Conservation (phyloP, 2,888 invertebrate genomes). For the Nemotelus nigrinus region DNA sequence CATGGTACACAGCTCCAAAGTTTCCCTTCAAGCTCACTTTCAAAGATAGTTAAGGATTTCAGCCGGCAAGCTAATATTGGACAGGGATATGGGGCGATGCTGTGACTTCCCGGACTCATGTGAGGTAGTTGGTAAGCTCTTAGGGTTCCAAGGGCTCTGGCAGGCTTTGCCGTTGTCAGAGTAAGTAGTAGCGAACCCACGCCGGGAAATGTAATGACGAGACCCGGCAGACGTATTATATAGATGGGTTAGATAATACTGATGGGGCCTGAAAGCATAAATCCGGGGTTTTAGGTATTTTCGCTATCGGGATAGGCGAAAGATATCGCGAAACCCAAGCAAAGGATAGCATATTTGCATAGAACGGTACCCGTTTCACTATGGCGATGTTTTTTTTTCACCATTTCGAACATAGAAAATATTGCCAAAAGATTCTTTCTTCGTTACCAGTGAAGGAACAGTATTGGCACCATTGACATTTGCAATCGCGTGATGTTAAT, state of each 20-base stretch:
- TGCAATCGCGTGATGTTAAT: too few species aligned
- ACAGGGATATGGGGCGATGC: background rate
- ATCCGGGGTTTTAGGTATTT: conserved; percentile 48
- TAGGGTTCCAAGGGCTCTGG: background rate
- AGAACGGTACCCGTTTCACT: too few species aligned
- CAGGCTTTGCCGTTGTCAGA: background rate
- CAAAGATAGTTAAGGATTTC: conserved; percentile 23
- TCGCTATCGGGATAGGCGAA: conserved; percentile 30
- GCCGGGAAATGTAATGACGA: conserved; percentile 20
- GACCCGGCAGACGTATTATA: conserved; percentile 20
- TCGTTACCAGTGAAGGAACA: too few species aligned
- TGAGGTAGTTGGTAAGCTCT: background rate
- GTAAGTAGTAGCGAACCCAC: conserved; percentile 19
- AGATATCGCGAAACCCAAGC: too few species aligned
- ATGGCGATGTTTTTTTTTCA: too few species aligned
- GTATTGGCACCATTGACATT: too few species aligned
- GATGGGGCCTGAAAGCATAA: conserved; percentile 43
- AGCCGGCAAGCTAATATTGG: conserved; percentile 4
- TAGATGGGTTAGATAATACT: conserved; percentile 19
- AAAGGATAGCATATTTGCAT: too few species aligned
- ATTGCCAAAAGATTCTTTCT: too few species aligned
- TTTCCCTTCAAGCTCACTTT: conserved; percentile 17
- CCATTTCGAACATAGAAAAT: too few species aligned
- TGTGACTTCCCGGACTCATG: conserved; percentile 4
- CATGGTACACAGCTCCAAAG: conserved; percentile 3